A percentile compares a stretch with the other conserved stretches of the same genome.
Evolutionary conservation across 37 sponge, comb jelly and placozoan genomes (phyloP).

Genomic region (Oopsacas minuta): DNA sequence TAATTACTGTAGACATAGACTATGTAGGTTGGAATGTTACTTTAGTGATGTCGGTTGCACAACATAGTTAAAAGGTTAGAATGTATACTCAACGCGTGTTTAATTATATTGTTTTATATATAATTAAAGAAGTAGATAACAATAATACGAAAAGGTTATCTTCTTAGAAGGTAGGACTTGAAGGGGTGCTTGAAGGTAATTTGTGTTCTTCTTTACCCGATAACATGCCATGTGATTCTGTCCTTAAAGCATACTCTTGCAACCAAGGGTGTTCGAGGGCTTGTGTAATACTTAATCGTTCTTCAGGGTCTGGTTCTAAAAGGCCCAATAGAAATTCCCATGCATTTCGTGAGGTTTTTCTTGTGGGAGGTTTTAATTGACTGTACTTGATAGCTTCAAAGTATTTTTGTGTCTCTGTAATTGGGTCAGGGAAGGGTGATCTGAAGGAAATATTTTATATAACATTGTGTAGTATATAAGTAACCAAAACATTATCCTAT

Average conservation of each 20-base stretch:
- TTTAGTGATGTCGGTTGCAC: too few relatives aligned
- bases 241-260: constrained; percentile 3
- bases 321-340: background rate
- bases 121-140: too few relatives aligned
- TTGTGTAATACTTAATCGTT: background rate
- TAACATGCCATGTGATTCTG: constrained; percentile 16
- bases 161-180: constrained; percentile 1
- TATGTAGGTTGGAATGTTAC: too few relatives aligned
- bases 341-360: background rate
- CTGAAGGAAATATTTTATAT: constrained; percentile 1
- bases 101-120: too few relatives aligned
- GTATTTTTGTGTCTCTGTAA: constrained; percentile 13
- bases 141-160: background rate
- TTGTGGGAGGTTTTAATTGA: constrained; percentile 1
- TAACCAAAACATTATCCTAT: too few relatives aligned
- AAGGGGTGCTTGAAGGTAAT: background rate
- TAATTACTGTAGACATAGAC: too few relatives aligned
- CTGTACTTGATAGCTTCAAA: background rate
- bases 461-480: too few relatives aligned
- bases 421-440: constrained; percentile 16
- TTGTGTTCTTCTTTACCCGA: constrained; percentile 17
- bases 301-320: background rate
- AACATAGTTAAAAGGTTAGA: too few relatives aligned
- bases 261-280: constrained; percentile 15
- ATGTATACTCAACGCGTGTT: too few relatives aligned